These are phyloP conservation scores for Ceraclea dissimilis DNA, from an alignment of 2,888 invertebrate species.

Conservation along the genomic window DNA sequence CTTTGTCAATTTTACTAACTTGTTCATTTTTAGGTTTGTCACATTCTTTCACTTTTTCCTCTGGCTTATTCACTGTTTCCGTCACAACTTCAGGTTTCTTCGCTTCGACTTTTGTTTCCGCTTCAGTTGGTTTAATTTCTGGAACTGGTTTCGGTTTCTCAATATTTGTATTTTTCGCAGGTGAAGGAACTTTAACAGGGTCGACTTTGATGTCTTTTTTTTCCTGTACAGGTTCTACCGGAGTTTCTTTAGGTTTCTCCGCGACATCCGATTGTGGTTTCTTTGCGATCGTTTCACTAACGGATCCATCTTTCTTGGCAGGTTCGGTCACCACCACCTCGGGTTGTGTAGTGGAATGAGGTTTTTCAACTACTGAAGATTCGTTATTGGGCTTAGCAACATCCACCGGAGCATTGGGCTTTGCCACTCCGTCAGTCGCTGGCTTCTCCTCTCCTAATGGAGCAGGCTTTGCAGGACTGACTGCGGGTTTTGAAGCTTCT, in stretches of 20 bases:
- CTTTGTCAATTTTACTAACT: slow-evolving; percentile 32
- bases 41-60: background rate
- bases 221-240: background rate
- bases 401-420: background rate
- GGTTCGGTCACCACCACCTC: background rate
- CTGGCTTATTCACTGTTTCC: background rate
- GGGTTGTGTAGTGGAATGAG: background rate
- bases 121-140: slow-evolving; percentile 5
- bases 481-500: background rate
- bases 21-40: slow-evolving; percentile 33
- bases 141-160: background rate
- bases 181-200: background rate
- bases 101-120: background rate
- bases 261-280: background rate
- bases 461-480: background rate
- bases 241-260: background rate
- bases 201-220: background rate
- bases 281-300: background rate
- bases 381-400: background rate
- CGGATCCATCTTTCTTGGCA: background rate
- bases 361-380: background rate
- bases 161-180: background rate
- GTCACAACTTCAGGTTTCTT: background rate
- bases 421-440: background rate
- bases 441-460: background rate